Conservation (phyloP, 2,888 invertebrate species). For the Lissocephala sabroskyi region DNA sequence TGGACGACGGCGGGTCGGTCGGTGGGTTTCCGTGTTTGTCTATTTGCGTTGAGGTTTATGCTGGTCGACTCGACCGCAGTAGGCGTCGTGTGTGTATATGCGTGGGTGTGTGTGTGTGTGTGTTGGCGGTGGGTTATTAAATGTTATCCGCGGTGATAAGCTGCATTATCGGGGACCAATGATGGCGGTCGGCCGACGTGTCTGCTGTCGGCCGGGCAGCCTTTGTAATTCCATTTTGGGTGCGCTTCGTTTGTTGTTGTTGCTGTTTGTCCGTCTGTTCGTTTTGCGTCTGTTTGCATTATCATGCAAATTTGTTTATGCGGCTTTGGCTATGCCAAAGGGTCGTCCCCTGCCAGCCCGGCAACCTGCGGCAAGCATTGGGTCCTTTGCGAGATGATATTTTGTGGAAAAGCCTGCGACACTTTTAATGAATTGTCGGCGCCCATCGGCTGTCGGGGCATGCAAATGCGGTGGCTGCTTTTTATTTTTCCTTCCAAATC, state of each 20-base stretch:
- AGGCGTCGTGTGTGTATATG: not conserved
- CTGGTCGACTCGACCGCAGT: conserved; percentile 4
- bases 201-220: no score
- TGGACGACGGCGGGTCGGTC: not conserved
- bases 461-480: no score
- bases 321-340: not conserved
- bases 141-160: conserved; percentile 49
- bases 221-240: conserved; percentile 29
- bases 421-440: conserved; percentile 5
- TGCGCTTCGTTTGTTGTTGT: not conserved
- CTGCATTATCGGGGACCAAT: conserved; percentile 47
- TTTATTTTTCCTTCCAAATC: no score
- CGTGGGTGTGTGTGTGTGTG: not conserved
- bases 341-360: conserved; percentile 1
- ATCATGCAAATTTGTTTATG: conserved; percentile 13
- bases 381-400: no score
- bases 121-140: conserved; percentile 17
- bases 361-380: not conserved
- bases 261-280: conserved; percentile 1
- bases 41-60: conserved; percentile 20
- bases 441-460: no score
- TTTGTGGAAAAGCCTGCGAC: not conserved
- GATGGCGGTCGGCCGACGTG: no score
- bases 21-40: conserved; percentile 1
- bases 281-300: not conserved